These are phyloP conservation scores for Andrena fulva DNA, from an alignment of 2,888 invertebrate genomes.

Conservation along the genomic window DNA sequence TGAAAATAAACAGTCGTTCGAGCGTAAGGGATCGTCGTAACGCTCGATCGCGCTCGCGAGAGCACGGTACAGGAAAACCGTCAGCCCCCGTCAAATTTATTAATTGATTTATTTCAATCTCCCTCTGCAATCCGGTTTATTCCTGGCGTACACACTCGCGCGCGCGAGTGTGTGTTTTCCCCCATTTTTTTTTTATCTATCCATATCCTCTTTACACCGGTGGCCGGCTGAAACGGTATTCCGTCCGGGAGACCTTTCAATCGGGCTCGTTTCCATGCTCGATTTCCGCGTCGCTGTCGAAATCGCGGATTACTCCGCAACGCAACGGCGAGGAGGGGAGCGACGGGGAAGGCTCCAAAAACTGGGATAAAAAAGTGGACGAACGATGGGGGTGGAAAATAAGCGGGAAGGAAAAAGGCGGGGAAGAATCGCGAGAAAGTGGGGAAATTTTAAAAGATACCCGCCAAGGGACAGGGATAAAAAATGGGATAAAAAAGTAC, in stretches of 20 bases:
- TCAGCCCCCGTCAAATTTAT: conserved; percentile 37
- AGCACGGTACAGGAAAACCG: not conserved
- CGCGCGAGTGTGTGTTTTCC: conserved; percentile 11
- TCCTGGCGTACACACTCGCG: not conserved
- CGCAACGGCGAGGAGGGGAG: conserved; percentile 10
- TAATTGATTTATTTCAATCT: conserved; percentile 66
- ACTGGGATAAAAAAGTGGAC: not conserved
- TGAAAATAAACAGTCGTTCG: conserved; percentile 25
- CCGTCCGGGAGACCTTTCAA: conserved; percentile 63
- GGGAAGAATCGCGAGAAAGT: not conserved
- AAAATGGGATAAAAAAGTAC: conserved; percentile 29
- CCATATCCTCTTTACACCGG: conserved; percentile 7
- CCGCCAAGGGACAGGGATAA: conserved; percentile 24
- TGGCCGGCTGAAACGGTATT: conserved; percentile 48
- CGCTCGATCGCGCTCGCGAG: not conserved
- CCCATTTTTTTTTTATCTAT: not conserved
- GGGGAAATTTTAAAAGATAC: conserved; percentile 30
- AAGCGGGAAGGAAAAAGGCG: not conserved
- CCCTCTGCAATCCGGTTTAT: conserved; percentile 19
- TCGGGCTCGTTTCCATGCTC: conserved; percentile 60
- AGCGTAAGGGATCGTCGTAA: conserved; percentile 2
- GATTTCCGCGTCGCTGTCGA: conserved; percentile 63
- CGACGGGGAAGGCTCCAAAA: not conserved
- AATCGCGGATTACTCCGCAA: conserved; percentile 64
- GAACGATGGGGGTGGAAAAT: not conserved